phyloP scores from a whole-genome alignment of 2,797 vertebrate species.

The Coluber constrictor region DNA sequence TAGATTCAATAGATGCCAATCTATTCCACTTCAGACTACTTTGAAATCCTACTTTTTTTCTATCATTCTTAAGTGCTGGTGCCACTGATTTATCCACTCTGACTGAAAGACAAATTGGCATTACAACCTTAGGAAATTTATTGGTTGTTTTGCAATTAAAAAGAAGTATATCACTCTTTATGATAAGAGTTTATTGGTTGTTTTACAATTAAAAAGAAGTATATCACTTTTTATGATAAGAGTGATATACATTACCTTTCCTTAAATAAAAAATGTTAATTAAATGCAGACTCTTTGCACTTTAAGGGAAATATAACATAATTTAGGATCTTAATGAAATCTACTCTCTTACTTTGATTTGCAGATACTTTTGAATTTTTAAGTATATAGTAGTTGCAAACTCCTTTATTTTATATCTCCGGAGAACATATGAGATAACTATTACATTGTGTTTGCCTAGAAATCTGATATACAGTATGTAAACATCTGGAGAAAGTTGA shows the following conservation, averaged over 20 bases:
- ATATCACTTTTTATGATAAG: background rate
- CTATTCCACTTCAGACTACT: background rate
- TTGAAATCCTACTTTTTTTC: background rate
- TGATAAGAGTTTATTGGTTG: background rate
- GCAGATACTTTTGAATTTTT: background rate
- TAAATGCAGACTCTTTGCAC: background rate
- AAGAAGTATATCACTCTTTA: background rate
- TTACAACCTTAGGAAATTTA: background rate
- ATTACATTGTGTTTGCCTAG: background rate
- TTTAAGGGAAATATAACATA: background rate
- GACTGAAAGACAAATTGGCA: background rate
- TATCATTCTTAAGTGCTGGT: background rate
- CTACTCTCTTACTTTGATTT: background rate
- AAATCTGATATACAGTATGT: background rate
- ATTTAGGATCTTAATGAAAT: background rate
- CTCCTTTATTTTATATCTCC: background rate
- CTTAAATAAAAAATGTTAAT: background rate
- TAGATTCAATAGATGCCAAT: background rate
- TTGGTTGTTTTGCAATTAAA: background rate
- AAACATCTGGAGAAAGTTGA: background rate
- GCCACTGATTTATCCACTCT: background rate
- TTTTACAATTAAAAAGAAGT: background rate
- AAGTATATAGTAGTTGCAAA: background rate
- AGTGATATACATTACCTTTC: background rate
- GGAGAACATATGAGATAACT: background rate